Evolutionary conservation across 1,140 invertebrate species (phyloP).

Genomic region (Drosophila ironensis): DNA sequence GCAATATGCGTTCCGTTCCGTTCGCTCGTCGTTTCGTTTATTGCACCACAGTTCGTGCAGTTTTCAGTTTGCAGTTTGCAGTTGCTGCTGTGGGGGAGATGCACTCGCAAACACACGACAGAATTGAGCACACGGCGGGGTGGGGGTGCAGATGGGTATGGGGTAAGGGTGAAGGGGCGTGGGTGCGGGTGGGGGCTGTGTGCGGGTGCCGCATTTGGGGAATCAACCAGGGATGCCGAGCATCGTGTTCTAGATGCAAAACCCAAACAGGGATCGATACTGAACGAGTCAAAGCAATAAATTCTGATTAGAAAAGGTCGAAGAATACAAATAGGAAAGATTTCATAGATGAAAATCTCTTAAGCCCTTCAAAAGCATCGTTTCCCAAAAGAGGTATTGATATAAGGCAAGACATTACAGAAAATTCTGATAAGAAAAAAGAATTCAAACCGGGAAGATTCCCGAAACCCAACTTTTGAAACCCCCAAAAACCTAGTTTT

Average conservation of each 20-base stretch:
- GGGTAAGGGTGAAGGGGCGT: not conserved
- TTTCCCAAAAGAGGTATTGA: no score
- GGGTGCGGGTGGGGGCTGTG: constrained; percentile 12
- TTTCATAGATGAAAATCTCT: no score
- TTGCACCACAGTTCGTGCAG: constrained; percentile 73
- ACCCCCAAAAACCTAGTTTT: no score
- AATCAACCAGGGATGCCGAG: constrained; percentile 39
- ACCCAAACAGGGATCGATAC: constrained; percentile 24
- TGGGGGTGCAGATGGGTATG: constrained; percentile 6
- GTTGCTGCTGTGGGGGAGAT: constrained; percentile 56
- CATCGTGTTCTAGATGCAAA: constrained; percentile 23
- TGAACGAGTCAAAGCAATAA: not conserved
- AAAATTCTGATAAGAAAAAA: no score
- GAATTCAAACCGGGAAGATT: no score
- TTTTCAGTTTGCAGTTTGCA: constrained; percentile 56
- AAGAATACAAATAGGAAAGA: no score
- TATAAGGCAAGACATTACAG: no score
- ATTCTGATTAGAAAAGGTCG: not conserved
- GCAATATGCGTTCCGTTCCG: constrained; percentile 72
- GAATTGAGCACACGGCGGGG: constrained; percentile 36
- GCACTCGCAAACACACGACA: constrained; percentile 45
- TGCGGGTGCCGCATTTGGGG: constrained; percentile 36
- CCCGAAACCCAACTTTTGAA: no score
- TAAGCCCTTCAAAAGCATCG: no score
- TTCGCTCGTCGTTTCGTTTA: constrained; percentile 64